Base-by-base conservation (phyloP, 2,888 invertebrate genomes). In the Rhynchonema sp. region DNA sequence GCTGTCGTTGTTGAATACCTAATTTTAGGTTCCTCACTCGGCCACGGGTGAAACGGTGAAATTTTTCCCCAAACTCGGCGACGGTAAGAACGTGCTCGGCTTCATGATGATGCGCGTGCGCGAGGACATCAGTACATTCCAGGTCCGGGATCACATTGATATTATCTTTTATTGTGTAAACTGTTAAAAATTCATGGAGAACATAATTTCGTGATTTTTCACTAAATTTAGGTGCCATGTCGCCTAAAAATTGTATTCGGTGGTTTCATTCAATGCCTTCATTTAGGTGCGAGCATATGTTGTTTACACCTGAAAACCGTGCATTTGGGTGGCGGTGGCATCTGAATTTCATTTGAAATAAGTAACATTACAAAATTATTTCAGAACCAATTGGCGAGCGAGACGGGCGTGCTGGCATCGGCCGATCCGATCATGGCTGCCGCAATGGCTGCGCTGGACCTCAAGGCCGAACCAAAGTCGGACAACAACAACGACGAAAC, bases 41-140 rank as follows among this genome's bases (percentile, higher is more conserved):
- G 30, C 66, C 23, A 55, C 60, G 23, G 46, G 54, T 13, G 62
- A 59, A 17, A 65, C 59, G 23, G 29, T 64, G 46, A 59, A 57
- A 53, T 63, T 62, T 55, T 56, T 62, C 55, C 66, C 66, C 20
- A 52, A 64, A 29, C 30, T 64, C 25, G 66, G 64, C n/a, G 60
- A 63, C 23, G 66, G 66, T 52, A 61, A 64, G 52, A 66, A 66
- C 56, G 26, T 66, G 17, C 60, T 64, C 30, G 66, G 66, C 9
- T 59, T 64, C 25, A 54, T 66, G 46, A 25, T 46, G 52, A 66
- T 66, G 66, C 56, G 58, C 38, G 66, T 66, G 2, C 55, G 61
- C 9, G 46, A 46, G 1, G 30, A 55, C 23, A 30, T 58, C 52
- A 1, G 52, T 6, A 20, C 28, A 23, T 27, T 29, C 30, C 13